Base-by-base conservation (phyloP, 2,797 vertebrate genomes). In the Myiothlypis coronata region DNA sequence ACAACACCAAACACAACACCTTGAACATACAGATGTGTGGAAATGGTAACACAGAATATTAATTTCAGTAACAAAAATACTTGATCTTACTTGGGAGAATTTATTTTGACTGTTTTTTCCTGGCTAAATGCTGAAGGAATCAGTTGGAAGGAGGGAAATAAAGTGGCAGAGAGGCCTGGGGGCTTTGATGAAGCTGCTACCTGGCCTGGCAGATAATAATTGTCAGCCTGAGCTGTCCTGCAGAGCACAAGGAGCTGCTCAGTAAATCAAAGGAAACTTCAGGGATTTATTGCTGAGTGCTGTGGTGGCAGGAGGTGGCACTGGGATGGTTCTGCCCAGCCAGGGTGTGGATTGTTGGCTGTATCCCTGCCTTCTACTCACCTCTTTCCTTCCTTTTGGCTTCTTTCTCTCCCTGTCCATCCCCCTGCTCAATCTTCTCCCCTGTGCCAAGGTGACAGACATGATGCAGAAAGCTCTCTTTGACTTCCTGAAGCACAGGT, bases 381-480 rank as follows among this genome's bases (percentile, higher is more conserved):
- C 84, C 74, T 96, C 90, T 90, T 88, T 96, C 65, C 96, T 97
- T 92, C 81, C 95, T 93, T 97, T 90, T 97, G 94, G 84, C 94
- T 96, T 96, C 93, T 97, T 57, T 97, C 83, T 97, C 80, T 96
- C 70, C 90, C 94, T 96, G 87, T 96, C 95, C 87, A 46, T 91
- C 56, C 68, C 86, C 89, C 95, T 94, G 95, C 94, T 93, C 90
- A 94, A 89, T 96, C 94, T 96, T 60, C 95, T 97, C 89, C 96
- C 96, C 83, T 97, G 81, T 97, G 88, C 93, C 74, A 97, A 99
- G 99, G 99, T 99, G 98, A 99, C 99, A 91, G 99, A 99, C 97
- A 99, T 99, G 99, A 99, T 99, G 99, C 99, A 99, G 98, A 99
- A 99, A 98, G 99, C 99, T 37, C 98, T 99, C 95, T 99, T 99